Evolutionary conservation across 2,888 invertebrate genomes (phyloP), one percentile per base, ranked within the genome.

Genomic region (Tenthredo scrophulariae): DNA sequence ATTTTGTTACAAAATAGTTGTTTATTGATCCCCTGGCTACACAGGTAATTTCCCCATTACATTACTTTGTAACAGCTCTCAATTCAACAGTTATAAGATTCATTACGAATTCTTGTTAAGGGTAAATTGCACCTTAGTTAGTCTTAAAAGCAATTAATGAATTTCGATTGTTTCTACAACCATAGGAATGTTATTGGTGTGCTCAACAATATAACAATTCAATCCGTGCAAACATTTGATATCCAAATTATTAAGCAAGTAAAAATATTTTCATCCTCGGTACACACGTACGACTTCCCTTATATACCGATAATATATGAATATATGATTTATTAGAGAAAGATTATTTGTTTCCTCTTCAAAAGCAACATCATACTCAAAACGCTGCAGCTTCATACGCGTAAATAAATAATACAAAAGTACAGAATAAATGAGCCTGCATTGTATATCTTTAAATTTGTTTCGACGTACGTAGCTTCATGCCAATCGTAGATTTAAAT

Each of bases 1-100:
- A 43, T 18, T 26, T 83, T 83, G 83, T 83, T 83, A 83, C 83
- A 83, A 83, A 83, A 83, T 83, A 83, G 83, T 83, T 83, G 83
- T 83, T 83, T 83, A 83, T 83, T 83, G 83, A 83, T 83, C 83
- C 83, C 83, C 83, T 83, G 83, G 83, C 83, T 83, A 83, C 83
- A 83, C 83, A 83, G 83, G 83, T 83, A 83, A 83, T 83, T 83
- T 83, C 46, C 40, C 83, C 83, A 83, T 67, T 83, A 83, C 83
- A 83, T 83, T 83, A 83, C 83, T 83, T 83, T 33, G 83, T 83
- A 83, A 70, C 80, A 80, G 80, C 40, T 80, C 62, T 80, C 80
- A 80, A 80, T 80, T 80, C 80, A 65, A 80, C 80, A 65, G 62
- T 80, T 43, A 62, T 62, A 65, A 80, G 65, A 62, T 40, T 58